phyloP scores from a whole-genome alignment of 1,140 invertebrate species.

The Ceratosolen solmsi region DNA sequence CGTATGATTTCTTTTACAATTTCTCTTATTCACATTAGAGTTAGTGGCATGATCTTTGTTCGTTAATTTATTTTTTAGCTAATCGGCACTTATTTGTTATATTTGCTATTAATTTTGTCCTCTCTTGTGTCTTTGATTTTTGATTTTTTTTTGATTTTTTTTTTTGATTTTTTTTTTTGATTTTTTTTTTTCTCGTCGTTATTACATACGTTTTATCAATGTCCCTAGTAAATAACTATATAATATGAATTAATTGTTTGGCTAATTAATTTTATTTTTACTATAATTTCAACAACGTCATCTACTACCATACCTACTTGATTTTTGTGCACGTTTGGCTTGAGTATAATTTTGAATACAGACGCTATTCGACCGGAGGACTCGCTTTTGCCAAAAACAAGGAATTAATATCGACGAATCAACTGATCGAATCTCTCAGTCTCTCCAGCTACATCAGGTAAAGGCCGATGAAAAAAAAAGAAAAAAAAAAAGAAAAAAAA shows the following conservation, averaged over 20 bases:
- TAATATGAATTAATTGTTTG: conserved; percentile 41
- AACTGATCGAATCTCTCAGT: conserved; percentile 70
- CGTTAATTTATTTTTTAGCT: conserved; percentile 35
- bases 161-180: conserved; percentile 51
- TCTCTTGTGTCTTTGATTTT: too few relatives aligned
- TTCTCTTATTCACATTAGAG: conserved; percentile 35
- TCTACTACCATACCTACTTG: conserved; percentile 40
- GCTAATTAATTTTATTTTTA: conserved; percentile 43
- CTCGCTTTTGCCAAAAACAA: conserved; percentile 70
- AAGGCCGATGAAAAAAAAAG: conserved; percentile 21
- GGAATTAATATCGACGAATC: conserved; percentile 67
- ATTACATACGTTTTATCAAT: too few relatives aligned
- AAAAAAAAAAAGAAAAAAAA: too few relatives aligned
- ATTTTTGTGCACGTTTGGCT: conserved; percentile 53
- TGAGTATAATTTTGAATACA: conserved; percentile 58
- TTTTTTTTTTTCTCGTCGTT: background rate
- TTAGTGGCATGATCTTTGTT: conserved; percentile 32
- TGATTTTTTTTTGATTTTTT: too few relatives aligned
- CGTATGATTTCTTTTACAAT: conserved; percentile 19
- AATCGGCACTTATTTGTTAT: conserved; percentile 9
- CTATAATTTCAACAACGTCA: conserved; percentile 25
- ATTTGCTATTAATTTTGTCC: conserved; percentile 41
- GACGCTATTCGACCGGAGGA: conserved; percentile 69
- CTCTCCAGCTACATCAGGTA: conserved; percentile 70
- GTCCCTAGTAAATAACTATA: too few relatives aligned